Evolutionary conservation across 2,888 invertebrate species (phyloP).

Genomic region (Ochropleura leucogaster): DNA sequence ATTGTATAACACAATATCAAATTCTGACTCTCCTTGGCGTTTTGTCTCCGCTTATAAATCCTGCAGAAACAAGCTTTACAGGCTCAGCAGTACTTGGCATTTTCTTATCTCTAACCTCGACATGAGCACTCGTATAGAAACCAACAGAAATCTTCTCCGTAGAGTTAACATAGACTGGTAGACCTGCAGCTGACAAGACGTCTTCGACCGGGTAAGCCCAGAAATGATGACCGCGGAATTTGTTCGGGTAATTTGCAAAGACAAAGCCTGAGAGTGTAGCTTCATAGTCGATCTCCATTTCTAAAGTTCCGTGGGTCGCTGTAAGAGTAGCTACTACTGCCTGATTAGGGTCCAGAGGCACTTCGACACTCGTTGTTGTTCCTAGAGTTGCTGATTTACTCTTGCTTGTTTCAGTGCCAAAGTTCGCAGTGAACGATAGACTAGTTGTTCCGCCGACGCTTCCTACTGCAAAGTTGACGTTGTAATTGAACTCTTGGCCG

Average conservation of each 20-base stretch:
- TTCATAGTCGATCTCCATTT: conserved; percentile 56
- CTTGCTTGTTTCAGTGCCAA: conserved; percentile 13
- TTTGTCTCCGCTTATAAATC: no score
- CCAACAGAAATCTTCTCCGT: conserved; percentile 51
- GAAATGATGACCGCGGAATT: conserved; percentile 56
- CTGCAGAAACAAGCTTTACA: no score
- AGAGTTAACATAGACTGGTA: conserved; percentile 14
- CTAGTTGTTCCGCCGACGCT: conserved; percentile 17
- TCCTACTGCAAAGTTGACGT: conserved; percentile 6
- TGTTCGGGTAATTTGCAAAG: conserved; percentile 53
- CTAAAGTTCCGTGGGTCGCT: conserved; percentile 29
- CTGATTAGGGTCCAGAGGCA: conserved; percentile 17
- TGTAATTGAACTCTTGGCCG: conserved; percentile 38
- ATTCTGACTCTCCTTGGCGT: no score
- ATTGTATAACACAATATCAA: no score
- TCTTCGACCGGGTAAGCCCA: conserved; percentile 59
- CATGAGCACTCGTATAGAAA: conserved; percentile 45
- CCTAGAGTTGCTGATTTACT: conserved; percentile 24
- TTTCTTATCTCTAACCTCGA: conserved; percentile 24
- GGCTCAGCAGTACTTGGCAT: not conserved
- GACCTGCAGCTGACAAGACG: conserved; percentile 21
- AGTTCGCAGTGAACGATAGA: conserved; percentile 14
- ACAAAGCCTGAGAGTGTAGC: conserved; percentile 57
- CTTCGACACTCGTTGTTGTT: conserved; percentile 12
- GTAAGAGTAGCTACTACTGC: conserved; percentile 21